Base-by-base conservation (phyloP, 2,113 vertebrate genomes). In the Orientallactaga bullata region DNA sequence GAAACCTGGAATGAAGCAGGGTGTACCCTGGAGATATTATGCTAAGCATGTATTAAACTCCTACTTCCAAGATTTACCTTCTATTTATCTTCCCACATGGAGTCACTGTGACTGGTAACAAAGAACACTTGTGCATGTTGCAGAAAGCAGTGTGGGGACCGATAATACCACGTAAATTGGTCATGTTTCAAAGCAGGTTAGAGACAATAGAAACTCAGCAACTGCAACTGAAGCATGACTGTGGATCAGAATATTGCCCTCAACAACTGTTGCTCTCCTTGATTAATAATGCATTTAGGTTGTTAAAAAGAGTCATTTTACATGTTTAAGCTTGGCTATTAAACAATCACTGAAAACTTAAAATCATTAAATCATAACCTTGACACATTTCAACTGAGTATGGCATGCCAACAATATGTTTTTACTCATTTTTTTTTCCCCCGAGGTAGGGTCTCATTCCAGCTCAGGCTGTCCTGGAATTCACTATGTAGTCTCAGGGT, bases 291-390 rank as follows among this genome's bases (percentile, higher is more conserved):
- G 35, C 68, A 26, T 26, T 26, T 65, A 65, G 21, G 24, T 24
- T 65, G 21, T 26, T 26, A 26, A 24, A 65, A 26, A 9, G 63
- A 65, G 23, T 8, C 61, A 85, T 30, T 91, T 94, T 85, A 86
- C 85, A 88, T 66, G 90, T 96, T 87, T 77, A 89, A 61, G 69
- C 42, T 72, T 83, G 69, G 77, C 37, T 69, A 82, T 92, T 96
- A 89, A 79, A 94, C 83, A 95, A 89, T 89, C 77, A 63, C 51
- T 89, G 78, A 82, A 90, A 96, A 98, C 96, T 93, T 82, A 92
- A 35, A 77, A 82, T 94, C 51, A 93, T 97, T 55, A 55, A 95
- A 90, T 92, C 93, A 89, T 60, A 96, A 93, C 94, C 93, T 91
- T 81, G 79, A 94, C 89, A 23, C 1, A 15, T 35, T 55, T 55